Evolutionary conservation across 2,113 vertebrate genomes (phyloP).

Genomic region (Crotophaga sulcirostris): DNA sequence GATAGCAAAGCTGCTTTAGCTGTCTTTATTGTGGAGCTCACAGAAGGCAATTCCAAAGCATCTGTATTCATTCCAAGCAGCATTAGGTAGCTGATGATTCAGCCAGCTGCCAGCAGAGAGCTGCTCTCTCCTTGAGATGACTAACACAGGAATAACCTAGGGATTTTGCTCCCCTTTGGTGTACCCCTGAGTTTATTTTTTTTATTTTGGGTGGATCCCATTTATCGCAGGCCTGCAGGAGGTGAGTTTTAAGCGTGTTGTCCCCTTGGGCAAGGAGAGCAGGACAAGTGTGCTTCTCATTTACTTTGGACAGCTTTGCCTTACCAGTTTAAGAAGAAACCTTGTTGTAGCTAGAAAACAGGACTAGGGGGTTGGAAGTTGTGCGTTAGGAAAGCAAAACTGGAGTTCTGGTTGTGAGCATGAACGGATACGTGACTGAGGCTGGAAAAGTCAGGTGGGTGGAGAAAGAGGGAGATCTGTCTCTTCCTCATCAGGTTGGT

Average conservation of each 20-base stretch:
- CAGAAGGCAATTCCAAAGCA: conserved; percentile 35
- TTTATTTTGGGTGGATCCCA: conserved; percentile 29
- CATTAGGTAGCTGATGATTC: conserved; percentile 58
- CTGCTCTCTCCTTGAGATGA: conserved; percentile 49
- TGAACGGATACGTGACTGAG: accelerated
- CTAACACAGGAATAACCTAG: conserved; percentile 15
- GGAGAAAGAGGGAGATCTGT: not conserved
- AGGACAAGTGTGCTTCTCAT: conserved; percentile 19
- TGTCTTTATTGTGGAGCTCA: not conserved
- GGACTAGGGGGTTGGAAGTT: not conserved
- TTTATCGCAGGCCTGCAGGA: conserved; percentile 29
- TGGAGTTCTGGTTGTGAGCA: not conserved
- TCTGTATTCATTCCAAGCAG: conserved; percentile 71
- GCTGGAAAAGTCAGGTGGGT: not conserved
- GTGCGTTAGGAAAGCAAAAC: not conserved
- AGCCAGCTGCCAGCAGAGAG: conserved; percentile 44
- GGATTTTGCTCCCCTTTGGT: not conserved
- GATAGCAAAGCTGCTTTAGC: conserved; percentile 27
- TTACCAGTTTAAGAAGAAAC: not conserved
- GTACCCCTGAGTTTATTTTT: not conserved
- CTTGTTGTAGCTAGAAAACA: not conserved
- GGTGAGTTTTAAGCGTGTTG: not conserved
- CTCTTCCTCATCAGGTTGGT: not conserved
- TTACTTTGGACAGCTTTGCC: not conserved
- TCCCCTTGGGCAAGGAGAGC: not conserved